Base-by-base conservation (phyloP, 1,140 invertebrate species). In the Bursaphelenchus mucronatus region DNA sequence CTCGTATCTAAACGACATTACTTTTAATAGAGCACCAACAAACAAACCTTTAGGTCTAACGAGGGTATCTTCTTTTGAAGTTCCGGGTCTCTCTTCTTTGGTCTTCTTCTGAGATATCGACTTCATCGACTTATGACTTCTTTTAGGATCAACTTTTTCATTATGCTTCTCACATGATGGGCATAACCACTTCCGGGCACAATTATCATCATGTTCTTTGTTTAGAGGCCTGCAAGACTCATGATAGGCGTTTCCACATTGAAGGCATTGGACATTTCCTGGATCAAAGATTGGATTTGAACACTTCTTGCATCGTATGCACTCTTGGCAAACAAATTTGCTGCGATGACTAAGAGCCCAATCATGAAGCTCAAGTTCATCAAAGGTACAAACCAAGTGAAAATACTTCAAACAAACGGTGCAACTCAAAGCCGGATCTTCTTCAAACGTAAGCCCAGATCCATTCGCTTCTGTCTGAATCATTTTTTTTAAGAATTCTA, bases 181-280 rank as follows among this genome's bases (percentile, higher is more conserved):
- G 5, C 30, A 30, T 30, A 30, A 30, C 30, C 30, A 30, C 5
- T 30, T 30, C 30, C 30, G 30, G 30, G 30, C 30, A 30, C 30
- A 30, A 30, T 30, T 30, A 30, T 30, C 30, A 30, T 30, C 30
- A 1, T 30, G 30, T 30, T 30, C 30, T 30, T 30, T 30, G 30
- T 30, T 30, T 3, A 30, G 30, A 30, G 57, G 57, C 21, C 45
- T 59, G 7, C 57, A 59, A 59, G 40, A 1, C 40, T 59, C 57
- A 39, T 59, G 57, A 50, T 15, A 59, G 10, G 57, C 57, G 11
- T 59, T 30, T 8, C 57, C 57, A 50, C 57, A 59, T 39, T 40
- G 13, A 59, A 40, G 41, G 57, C 57, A 59, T 7, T 59, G 57
- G 52, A 59, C 57, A 50, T 59, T 59, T n/a, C 57, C 57, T 1